A percentile compares a stretch with the other conserved stretches of the same genome.
These are phyloP conservation scores for Anguilla marmorata DNA, from an alignment of 2,797 vertebrate genomes.

Conservation along the genomic window DNA sequence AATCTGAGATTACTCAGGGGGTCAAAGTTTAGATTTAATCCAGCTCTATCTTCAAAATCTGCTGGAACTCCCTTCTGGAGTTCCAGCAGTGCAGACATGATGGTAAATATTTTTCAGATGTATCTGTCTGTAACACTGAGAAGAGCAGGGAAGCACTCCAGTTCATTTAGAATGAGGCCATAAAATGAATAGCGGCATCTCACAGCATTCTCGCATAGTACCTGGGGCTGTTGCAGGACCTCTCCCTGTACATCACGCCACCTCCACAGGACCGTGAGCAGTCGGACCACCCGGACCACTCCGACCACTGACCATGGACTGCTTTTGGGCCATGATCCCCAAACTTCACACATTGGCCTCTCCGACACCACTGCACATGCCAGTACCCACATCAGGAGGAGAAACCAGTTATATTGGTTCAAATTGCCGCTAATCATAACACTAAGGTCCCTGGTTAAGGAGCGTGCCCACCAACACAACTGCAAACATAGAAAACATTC, in stretches of 20 bases:
- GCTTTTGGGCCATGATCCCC: constrained; percentile 88
- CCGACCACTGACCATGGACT: constrained; percentile 89
- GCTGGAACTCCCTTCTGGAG: not conserved
- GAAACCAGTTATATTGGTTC: constrained; percentile 14
- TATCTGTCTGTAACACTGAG: not conserved
- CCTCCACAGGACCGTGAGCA: constrained; percentile 91
- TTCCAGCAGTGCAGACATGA: constrained; percentile 9
- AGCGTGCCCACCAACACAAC: constrained; percentile 55
- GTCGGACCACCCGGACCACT: constrained; percentile 89
- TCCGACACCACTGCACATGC: constrained; percentile 89
- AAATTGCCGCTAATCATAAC: constrained; percentile 25
- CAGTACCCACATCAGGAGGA: constrained; percentile 26
- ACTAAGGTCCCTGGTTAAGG: constrained; percentile 56
- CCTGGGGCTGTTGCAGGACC: constrained; percentile 91
- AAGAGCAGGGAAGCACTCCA: not conserved
- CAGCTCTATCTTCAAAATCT: not conserved
- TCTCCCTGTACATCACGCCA: constrained; percentile 85
- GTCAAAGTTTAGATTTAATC: constrained; percentile 23
- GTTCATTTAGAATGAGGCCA: not conserved
- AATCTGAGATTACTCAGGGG: constrained; percentile 27
- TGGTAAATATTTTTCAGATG: not conserved
- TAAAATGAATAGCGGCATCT: not conserved
- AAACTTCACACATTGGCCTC: constrained; percentile 88
- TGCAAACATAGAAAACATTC: constrained; percentile 17
- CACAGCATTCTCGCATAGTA: constrained; percentile 55